phyloP scores from a whole-genome alignment of 2,113 vertebrate species.

The Mystacornis crossleyi region DNA sequence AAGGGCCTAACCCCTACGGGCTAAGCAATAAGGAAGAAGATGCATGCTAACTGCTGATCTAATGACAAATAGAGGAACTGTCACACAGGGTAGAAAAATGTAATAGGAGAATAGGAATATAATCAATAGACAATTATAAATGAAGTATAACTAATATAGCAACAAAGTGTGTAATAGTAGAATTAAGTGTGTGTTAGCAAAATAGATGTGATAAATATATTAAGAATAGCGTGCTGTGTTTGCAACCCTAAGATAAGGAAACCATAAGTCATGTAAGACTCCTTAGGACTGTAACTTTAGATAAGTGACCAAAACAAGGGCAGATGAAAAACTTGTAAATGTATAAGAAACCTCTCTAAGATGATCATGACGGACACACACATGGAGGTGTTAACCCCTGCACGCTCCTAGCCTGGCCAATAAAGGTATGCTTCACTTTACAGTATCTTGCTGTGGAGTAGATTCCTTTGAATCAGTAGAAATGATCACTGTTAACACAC shows the following conservation, averaged over 20 bases:
- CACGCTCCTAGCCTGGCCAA: not conserved
- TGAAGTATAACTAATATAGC: not conserved
- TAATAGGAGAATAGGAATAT: not conserved
- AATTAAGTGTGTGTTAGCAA: not conserved
- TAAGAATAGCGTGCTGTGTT: not conserved
- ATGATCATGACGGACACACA: accelerated
- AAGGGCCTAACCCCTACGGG: not conserved
- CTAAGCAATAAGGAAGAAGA: not conserved
- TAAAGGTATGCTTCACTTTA: not conserved
- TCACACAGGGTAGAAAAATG: not conserved
- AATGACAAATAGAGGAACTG: not conserved
- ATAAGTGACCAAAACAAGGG: not conserved
- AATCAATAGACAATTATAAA: not conserved
- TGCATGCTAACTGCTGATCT: accelerated
- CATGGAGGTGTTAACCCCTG: not conserved
- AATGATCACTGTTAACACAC: not conserved
- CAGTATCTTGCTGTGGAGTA: not conserved
- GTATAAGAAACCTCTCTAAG: not conserved
- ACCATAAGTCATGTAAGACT: not conserved
- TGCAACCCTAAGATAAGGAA: not conserved
- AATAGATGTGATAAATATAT: not conserved
- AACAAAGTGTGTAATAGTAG: not conserved
- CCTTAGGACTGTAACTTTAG: not conserved
- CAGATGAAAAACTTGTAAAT: not conserved
- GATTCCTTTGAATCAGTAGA: not conserved